Percentiles rank a stretch among this genome's conserved stretches.
These are phyloP conservation scores for Clitarchus hookeri DNA, from an alignment of 2,888 invertebrate species.

Conservation along the genomic window DNA sequence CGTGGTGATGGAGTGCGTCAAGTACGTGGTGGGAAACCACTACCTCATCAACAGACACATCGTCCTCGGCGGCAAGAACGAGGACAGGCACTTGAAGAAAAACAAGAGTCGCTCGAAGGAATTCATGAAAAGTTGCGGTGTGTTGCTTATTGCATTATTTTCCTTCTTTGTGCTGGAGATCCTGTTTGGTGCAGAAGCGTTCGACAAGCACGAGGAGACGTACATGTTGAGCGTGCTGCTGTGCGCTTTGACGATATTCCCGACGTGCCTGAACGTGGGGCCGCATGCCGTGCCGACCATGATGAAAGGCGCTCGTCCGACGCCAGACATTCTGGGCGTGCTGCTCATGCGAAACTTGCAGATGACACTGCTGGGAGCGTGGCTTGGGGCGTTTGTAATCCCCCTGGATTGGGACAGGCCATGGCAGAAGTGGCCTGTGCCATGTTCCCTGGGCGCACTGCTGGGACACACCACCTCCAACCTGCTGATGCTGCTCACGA, in stretches of 20 bases:
- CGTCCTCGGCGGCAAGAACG: conserved; percentile 27
- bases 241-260: conserved; percentile 65
- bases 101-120: conserved; percentile 54
- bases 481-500: conserved; percentile 59
- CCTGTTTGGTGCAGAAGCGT: conserved; percentile 70
- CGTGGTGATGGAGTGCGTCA: conserved; percentile 60
- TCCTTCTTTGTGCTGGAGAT: conserved; percentile 66
- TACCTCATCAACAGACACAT: conserved; percentile 27
- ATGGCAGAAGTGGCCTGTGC: conserved; percentile 84
- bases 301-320: conserved; percentile 34
- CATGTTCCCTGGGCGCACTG: conserved; percentile 71
- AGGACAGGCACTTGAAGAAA: conserved; percentile 27
- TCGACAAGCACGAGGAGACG: conserved; percentile 68
- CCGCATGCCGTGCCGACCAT: conserved; percentile 50
- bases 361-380: conserved; percentile 72
- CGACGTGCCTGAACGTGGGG: conserved; percentile 66
- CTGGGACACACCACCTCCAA: conserved; percentile 64
- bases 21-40: conserved; percentile 50
- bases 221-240: conserved; percentile 67
- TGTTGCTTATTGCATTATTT: conserved; percentile 56
- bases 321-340: conserved; percentile 28
- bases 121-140: conserved; percentile 57
- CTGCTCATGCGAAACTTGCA: conserved; percentile 58
- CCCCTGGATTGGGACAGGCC: conserved; percentile 90
- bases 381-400: conserved; percentile 83